Evolutionary conservation across 2,888 invertebrate species (phyloP).

Genomic region (Congeria kusceri): DNA sequence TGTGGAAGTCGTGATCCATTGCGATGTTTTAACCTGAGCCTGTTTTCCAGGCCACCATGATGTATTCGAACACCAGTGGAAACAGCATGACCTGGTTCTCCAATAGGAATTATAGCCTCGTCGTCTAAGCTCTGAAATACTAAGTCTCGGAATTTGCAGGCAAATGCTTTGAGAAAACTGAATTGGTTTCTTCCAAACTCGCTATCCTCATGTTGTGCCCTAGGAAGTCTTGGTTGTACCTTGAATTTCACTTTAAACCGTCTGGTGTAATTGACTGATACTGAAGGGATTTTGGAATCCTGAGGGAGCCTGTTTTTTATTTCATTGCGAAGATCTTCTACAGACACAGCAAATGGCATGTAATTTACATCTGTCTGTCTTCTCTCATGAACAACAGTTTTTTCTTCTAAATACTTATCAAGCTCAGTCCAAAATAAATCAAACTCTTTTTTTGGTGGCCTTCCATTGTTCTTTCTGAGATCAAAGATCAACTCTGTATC

Average conservation of each 20-base stretch:
- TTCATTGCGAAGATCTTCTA: slow-evolving; percentile 8
- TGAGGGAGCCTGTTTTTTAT: slow-evolving; percentile 3
- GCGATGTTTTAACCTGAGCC: not conserved
- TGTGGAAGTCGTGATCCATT: slow-evolving; percentile 32
- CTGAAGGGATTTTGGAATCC: slow-evolving; percentile 1
- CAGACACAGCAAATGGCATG: slow-evolving; percentile 22
- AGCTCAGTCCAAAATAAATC: slow-evolving; percentile 9
- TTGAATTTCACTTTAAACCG: slow-evolving; percentile 9
- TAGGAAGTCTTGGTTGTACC: slow-evolving; percentile 10
- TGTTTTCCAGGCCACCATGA: slow-evolving; percentile 4
- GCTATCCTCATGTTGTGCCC: slow-evolving; percentile 15
- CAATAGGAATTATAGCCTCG: slow-evolving; percentile 25
- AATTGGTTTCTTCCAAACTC: slow-evolving; percentile 11
- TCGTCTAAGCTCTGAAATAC: slow-evolving; percentile 25
- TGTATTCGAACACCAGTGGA: slow-evolving; percentile 26
- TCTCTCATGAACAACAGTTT: slow-evolving; percentile 10
- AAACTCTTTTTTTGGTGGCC: slow-evolving; percentile 1
- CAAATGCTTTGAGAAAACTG: slow-evolving; percentile 7
- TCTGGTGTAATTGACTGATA: slow-evolving; percentile 10
- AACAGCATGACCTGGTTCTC: slow-evolving; percentile 7
- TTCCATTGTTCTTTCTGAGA: slow-evolving; percentile 9
- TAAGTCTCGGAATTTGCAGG: not conserved
- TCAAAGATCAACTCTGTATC: slow-evolving; percentile 9
- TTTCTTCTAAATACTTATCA: not conserved
- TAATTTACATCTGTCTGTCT: slow-evolving; percentile 2